Conservation (phyloP, 2,888 invertebrate species). For the Sylvicola cinctus region DNA sequence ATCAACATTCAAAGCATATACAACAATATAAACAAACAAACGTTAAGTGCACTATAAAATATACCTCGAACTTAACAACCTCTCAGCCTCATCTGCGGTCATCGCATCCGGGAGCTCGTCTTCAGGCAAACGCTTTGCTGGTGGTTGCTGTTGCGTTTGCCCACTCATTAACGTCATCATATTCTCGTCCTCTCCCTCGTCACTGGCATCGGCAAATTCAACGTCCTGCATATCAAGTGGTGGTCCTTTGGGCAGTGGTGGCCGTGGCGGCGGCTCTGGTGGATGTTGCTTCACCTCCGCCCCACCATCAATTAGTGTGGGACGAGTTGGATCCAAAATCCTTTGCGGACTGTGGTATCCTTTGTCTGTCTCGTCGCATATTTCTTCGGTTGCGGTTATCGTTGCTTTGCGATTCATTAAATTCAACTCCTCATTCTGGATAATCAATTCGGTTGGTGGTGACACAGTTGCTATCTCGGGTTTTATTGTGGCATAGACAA, state of each 20-base stretch:
- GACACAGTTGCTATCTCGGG: slow-evolving; percentile 20
- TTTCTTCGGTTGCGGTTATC: background rate
- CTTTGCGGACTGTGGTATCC: slow-evolving; percentile 7
- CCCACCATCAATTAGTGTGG: slow-evolving; percentile 17
- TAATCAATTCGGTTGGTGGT: slow-evolving; percentile 13
- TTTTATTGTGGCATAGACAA: slow-evolving; percentile 25
- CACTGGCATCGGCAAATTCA: slow-evolving; percentile 34
- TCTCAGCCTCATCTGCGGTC: slow-evolving; percentile 78
- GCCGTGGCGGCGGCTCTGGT: slow-evolving; percentile 13
- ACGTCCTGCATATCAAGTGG: slow-evolving; percentile 33
- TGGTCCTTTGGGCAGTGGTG: slow-evolving; percentile 27
- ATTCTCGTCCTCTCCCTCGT: too few species aligned
- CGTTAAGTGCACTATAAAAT: background rate
- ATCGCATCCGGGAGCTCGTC: slow-evolving; percentile 33
- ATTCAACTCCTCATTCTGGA: slow-evolving; percentile 8
- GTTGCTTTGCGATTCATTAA: background rate
- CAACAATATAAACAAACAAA: too few species aligned
- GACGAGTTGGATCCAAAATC: slow-evolving; percentile 20
- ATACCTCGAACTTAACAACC: slow-evolving; percentile 65
- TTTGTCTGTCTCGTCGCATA: slow-evolving; percentile 4
- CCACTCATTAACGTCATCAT: slow-evolving; percentile 23
- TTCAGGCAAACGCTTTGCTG: too few species aligned
- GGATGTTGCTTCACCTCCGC: slow-evolving; percentile 2
- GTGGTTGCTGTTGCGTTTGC: slow-evolving; percentile 12
- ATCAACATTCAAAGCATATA: too few species aligned